A percentile compares a stretch with the other conserved stretches of the same genome.
These are phyloP conservation scores for Leucoma salicis DNA, from an alignment of 2,888 invertebrate species.

Conservation along the genomic window DNA sequence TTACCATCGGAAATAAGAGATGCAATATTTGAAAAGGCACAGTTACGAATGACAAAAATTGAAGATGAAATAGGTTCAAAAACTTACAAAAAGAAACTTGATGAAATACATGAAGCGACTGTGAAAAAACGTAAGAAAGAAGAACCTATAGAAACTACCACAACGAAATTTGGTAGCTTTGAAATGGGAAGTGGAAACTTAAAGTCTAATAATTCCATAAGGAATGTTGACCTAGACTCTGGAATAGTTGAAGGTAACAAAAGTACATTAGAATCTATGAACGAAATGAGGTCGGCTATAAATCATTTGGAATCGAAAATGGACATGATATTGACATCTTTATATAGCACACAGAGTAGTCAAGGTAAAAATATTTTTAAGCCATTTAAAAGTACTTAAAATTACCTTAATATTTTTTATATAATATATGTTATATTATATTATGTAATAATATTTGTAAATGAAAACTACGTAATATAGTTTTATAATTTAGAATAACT, in stretches of 20 bases:
- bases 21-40: conserved; percentile 58
- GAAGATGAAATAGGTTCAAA: conserved; percentile 48
- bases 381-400: not conserved
- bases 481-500: too few relatives aligned
- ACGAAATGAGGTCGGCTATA: conserved; percentile 5
- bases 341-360: not conserved
- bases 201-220: not conserved
- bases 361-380: not conserved
- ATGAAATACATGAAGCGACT: conserved; percentile 19
- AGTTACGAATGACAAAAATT: conserved; percentile 48
- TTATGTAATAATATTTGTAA: too few relatives aligned
- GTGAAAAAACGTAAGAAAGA: not conserved
- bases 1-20: conserved; percentile 57
- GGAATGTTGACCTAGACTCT: not conserved
- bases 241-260: conserved; percentile 1
- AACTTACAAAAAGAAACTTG: conserved; percentile 36
- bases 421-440: not conserved
- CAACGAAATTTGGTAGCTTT: not conserved
- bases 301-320: conserved; percentile 1
- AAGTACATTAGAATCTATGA: not conserved
- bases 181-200: not conserved
- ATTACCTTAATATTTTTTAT: not conserved
- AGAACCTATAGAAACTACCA: not conserved
- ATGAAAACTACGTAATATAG: too few relatives aligned
- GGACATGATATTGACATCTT: not conserved